A percentile compares a stretch with the other conserved stretches of the same genome.
Evolutionary conservation across 1,140 invertebrate species (phyloP).

Genomic region (Ectropis grisescens): DNA sequence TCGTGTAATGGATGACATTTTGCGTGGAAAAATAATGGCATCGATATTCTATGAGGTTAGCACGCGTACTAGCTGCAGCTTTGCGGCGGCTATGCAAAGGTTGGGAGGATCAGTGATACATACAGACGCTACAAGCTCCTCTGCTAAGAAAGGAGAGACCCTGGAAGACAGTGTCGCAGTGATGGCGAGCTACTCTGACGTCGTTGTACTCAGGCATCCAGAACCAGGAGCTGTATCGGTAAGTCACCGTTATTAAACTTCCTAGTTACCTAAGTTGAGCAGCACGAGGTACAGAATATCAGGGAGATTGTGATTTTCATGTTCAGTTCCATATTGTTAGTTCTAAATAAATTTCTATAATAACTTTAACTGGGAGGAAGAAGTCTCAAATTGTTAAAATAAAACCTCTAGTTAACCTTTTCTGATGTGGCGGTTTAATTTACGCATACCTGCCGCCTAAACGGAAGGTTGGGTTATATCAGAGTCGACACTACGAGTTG

Average conservation of each 20-base stretch:
- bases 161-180: slow-evolving; percentile 90
- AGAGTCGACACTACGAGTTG: no score
- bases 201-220: slow-evolving; percentile 95
- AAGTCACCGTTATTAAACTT: slow-evolving; percentile 66
- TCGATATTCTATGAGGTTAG: slow-evolving; percentile 98
- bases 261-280: no score
- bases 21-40: slow-evolving; percentile 95
- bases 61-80: slow-evolving; percentile 96
- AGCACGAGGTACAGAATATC: no score
- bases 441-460: no score
- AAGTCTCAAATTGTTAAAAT: no score
- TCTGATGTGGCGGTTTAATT: no score
- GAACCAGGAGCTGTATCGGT: slow-evolving; percentile 91
- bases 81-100: slow-evolving; percentile 95
- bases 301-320: no score
- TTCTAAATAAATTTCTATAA: no score
- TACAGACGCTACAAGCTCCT: slow-evolving; percentile 91
- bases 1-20: slow-evolving; percentile 85
- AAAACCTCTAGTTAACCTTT: no score
- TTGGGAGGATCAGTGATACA: slow-evolving; percentile 93
- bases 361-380: no score
- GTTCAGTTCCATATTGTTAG: no score
- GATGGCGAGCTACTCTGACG: slow-evolving; percentile 91
- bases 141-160: slow-evolving; percentile 96
- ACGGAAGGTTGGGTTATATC: no score